Percentiles rank a stretch among this genome's conserved stretches.
Evolutionary conservation across 2,888 invertebrate genomes (phyloP).

Genomic region (Drosophila phalerata): DNA sequence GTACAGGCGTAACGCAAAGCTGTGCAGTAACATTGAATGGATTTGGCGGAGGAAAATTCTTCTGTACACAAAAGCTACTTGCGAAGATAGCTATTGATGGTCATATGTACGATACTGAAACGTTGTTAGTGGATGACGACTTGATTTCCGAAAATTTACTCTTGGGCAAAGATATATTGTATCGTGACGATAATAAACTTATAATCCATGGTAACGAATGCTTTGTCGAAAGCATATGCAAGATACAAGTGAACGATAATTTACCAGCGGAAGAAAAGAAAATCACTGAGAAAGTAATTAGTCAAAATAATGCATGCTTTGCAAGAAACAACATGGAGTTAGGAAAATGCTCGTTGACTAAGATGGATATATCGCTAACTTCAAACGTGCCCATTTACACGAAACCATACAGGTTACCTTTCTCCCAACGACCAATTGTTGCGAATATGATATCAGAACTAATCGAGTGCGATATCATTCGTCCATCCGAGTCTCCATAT

Average conservation of each 20-base stretch:
- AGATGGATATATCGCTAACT: too few species aligned
- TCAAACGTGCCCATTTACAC: constrained; percentile 1
- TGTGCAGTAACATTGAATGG: neutral
- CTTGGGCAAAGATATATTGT: constrained; percentile 6
- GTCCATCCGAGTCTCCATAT: too few species aligned
- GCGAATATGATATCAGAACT: neutral
- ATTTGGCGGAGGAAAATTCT: neutral
- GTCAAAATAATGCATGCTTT: too few species aligned
- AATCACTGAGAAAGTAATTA: too few species aligned
- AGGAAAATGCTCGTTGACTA: too few species aligned
- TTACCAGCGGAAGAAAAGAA: too few species aligned
- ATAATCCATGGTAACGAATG: neutral
- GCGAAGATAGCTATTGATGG: neutral
- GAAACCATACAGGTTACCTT: too few species aligned
- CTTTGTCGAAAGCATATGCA: neutral
- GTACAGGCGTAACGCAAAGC: constrained; percentile 4
- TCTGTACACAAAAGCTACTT: neutral
- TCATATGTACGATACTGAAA: neutral
- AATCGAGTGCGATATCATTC: neutral
- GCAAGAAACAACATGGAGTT: too few species aligned
- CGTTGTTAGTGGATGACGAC: neutral
- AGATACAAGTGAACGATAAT: neutral
- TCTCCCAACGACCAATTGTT: neutral
- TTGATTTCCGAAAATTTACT: neutral
- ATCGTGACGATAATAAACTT: neutral